A percentile compares a stretch with the other conserved stretches of the same genome.
These are phyloP conservation scores for Oxyura jamaicensis DNA, from an alignment of 2,113 vertebrate species.

Conservation along the genomic window DNA sequence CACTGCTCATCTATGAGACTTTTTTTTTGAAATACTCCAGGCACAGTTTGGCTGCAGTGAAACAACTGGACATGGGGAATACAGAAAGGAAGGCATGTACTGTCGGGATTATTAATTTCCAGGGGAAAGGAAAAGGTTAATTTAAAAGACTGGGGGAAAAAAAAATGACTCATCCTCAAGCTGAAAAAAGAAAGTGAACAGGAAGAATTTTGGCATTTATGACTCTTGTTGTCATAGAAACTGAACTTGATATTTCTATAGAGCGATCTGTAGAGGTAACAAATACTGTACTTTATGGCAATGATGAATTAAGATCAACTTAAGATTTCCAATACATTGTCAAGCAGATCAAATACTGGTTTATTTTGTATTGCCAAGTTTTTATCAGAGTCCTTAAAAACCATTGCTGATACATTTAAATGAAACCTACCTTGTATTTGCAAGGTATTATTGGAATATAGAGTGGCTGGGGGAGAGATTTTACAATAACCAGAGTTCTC, in stretches of 20 bases:
- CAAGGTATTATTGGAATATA: not conserved
- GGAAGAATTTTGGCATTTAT: slow-evolving; percentile 70
- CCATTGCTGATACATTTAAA: not conserved
- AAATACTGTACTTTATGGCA: slow-evolving; percentile 36
- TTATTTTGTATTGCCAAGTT: slow-evolving; percentile 11
- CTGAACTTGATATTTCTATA: slow-evolving; percentile 67
- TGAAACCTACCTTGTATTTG: not conserved
- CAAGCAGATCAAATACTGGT: slow-evolving; percentile 22
- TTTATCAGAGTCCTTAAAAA: slow-evolving; percentile 14
- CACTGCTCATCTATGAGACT: no score
- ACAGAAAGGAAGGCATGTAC: not conserved
- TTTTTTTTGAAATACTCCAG: not conserved
- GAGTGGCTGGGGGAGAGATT: not conserved
- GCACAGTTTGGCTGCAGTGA: not conserved
- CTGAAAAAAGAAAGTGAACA: slow-evolving; percentile 50
- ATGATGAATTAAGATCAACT: slow-evolving; percentile 57
- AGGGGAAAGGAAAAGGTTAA: slow-evolving; percentile 42
- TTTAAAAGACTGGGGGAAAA: not conserved
- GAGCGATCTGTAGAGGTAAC: not conserved
- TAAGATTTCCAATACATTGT: slow-evolving; percentile 39
- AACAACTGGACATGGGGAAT: not conserved
- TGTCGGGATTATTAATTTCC: not conserved
- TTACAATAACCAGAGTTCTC: not conserved
- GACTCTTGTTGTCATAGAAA: slow-evolving; percentile 69
- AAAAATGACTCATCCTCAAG: not conserved